phyloP scores from a whole-genome alignment of 2,797 vertebrate species.

The Oreochromis mossambicus region DNA sequence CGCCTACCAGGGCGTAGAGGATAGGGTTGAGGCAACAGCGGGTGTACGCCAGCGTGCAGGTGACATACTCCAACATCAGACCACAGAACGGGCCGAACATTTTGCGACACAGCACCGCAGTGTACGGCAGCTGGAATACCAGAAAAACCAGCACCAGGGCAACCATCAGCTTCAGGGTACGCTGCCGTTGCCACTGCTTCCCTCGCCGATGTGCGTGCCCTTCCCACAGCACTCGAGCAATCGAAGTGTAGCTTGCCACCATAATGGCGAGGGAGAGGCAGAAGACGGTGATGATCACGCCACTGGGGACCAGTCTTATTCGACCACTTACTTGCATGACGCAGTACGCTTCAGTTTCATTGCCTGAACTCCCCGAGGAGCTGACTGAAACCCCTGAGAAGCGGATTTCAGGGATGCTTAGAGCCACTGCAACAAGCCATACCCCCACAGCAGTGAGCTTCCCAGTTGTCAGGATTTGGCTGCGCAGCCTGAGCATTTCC shows the following conservation, averaged over 20 bases:
- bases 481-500: conserved; percentile 56
- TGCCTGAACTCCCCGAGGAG: conserved; percentile 52
- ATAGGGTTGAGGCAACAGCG: conserved; percentile 91
- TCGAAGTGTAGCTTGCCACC: conserved; percentile 78
- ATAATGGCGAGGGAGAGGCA: conserved; percentile 81
- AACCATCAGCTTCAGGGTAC: conserved; percentile 82
- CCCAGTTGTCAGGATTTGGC: conserved; percentile 45
- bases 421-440: conserved; percentile 75
- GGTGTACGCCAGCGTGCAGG: conserved; percentile 81
- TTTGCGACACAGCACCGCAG: conserved; percentile 77
- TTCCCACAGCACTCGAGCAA: conserved; percentile 76
- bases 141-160: conserved; percentile 83
- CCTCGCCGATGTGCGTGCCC: conserved; percentile 65
- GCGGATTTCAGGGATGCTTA: conserved; percentile 84
- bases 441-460: conserved; percentile 58
- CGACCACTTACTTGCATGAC: conserved; percentile 39
- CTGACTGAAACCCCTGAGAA: conserved; percentile 71
- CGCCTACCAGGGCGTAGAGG: conserved; percentile 86
- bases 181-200: conserved; percentile 69
- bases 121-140: conserved; percentile 88
- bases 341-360: conserved; percentile 46
- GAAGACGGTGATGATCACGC: conserved; percentile 80
- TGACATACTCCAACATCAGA: conserved; percentile 80
- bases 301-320: conserved; percentile 68
- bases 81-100: conserved; percentile 60